Base-by-base conservation (phyloP, 2,797 vertebrate species). In the Furcifer pardalis region DNA sequence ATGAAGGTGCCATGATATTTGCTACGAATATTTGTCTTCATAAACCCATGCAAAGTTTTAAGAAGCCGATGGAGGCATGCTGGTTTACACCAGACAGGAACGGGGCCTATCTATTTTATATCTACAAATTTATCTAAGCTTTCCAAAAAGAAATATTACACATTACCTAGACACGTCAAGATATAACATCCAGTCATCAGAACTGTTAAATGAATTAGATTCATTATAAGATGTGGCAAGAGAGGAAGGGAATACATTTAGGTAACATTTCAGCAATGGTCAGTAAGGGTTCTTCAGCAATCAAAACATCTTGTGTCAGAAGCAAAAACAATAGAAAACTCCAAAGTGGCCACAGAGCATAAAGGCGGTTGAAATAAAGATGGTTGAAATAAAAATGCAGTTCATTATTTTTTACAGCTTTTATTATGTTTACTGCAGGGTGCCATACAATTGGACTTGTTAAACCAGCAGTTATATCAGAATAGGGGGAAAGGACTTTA, bases 321-420 rank as follows among this genome's bases (percentile, higher is more conserved):
- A 74, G 23, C 69, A 89, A 89, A 90, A 73, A 82, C 7, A 76
- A 81, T 8, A 69, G 88, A 79, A 84, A 30, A 32, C 19, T 79
- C 86, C 52, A 74, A 94, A 90, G 84, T 86, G 74, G 86, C 86
- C 87, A 94, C 65, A 30, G 83, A 93, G 69, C 79, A 92, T 88
- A 63, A 89, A 89, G 85, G 90, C 59, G 82, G 87, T 77, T n/a
- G n/a, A n/a, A n/a, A n/a, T n/a, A n/a, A n/a, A n/a, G 72, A 92
- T 85, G 10, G 9, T 83, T 91, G 91, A 88, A 91, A 90, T 79
- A 90, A 84, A 80, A 94, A 92, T 82, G 40, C 86, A 90, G 91
- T 91, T 94, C 90, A 94, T 94, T 95, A 92, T 92, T 94, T 95
- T 94, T 95, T 93, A 94, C 76, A n/a, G 91, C 84, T 94, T 92